phyloP scores from a whole-genome alignment of 2,113 vertebrate species.

The Natator depressus region DNA sequence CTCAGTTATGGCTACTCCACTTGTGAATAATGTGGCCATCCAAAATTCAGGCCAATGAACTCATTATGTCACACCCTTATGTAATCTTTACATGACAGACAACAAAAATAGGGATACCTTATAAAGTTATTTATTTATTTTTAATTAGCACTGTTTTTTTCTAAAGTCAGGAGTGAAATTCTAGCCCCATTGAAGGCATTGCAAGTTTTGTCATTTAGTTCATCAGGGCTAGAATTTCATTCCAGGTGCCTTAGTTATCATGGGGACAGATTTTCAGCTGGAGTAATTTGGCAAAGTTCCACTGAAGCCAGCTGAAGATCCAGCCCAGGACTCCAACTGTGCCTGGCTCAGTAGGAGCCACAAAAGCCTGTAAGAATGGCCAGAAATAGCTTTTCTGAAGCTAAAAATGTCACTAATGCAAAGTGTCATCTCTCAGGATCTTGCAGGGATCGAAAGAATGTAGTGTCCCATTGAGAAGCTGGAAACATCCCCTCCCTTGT shows the following conservation, averaged over 20 bases:
- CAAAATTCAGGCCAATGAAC: not conserved
- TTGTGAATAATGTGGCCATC: not conserved
- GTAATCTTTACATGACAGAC: not conserved
- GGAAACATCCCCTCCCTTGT: constrained; percentile 13
- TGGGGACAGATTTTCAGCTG: not conserved
- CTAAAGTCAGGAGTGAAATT: not conserved
- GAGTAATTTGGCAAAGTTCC: not conserved
- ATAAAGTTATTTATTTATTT: not conserved
- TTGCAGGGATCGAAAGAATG: constrained; percentile 30
- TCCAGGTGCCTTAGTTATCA: not conserved
- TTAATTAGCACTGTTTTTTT: not conserved
- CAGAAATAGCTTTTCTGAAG: constrained; percentile 27
- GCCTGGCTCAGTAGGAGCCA: not conserved
- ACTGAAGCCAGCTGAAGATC: not conserved
- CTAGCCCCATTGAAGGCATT: not conserved
- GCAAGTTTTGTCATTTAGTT: not conserved
- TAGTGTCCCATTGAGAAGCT: constrained; percentile 17
- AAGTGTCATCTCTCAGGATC: constrained; percentile 45
- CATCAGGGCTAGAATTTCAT: not conserved
- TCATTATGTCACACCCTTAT: not conserved
- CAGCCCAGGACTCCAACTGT: not conserved
- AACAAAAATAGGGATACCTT: not conserved
- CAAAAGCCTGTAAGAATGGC: not conserved
- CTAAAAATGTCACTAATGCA: constrained; percentile 30
- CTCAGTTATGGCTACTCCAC: not conserved